phyloP scores from a whole-genome alignment of 2,888 invertebrate genomes.

The Punctoribates punctum region DNA sequence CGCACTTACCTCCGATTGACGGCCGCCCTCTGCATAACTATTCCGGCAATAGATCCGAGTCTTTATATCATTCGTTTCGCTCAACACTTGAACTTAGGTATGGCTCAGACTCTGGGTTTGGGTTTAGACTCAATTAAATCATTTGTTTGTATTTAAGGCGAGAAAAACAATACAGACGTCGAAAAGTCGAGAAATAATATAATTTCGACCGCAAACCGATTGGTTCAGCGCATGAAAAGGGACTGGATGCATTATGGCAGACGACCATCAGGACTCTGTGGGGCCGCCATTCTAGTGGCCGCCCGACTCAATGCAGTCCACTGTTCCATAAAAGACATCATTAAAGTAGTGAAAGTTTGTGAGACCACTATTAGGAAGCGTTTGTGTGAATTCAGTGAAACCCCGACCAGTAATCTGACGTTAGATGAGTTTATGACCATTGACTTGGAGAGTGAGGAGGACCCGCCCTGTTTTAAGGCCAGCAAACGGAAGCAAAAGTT shows the following conservation, averaged over 20 bases:
- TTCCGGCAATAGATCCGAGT: slow-evolving; percentile 90
- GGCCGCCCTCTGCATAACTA: slow-evolving; percentile 80
- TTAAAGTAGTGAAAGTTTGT: slow-evolving; percentile 91
- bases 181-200: slow-evolving; percentile 54
- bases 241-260: slow-evolving; percentile 96
- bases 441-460: slow-evolving; percentile 92
- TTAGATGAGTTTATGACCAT: slow-evolving; percentile 95
- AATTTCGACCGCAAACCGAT: slow-evolving; percentile 79
- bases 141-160: slow-evolving; percentile 56
- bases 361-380: slow-evolving; percentile 85
- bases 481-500: slow-evolving; percentile 42
- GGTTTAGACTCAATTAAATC: slow-evolving; percentile 2
- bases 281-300: slow-evolving; percentile 94
- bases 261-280: slow-evolving; percentile 93
- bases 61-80: slow-evolving; percentile 92
- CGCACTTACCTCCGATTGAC: slow-evolving; percentile 85
- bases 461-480: slow-evolving; percentile 84
- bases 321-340: slow-evolving; percentile 77
- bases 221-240: slow-evolving; percentile 95
- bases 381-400: slow-evolving; percentile 90
- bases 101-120: background rate
- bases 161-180: slow-evolving; percentile 87
- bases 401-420: slow-evolving; percentile 89
- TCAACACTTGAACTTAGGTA: slow-evolving; percentile 74
- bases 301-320: slow-evolving; percentile 87